Evolutionary conservation across 2,888 invertebrate genomes (phyloP).

Genomic region (Lomographa bimaculata): DNA sequence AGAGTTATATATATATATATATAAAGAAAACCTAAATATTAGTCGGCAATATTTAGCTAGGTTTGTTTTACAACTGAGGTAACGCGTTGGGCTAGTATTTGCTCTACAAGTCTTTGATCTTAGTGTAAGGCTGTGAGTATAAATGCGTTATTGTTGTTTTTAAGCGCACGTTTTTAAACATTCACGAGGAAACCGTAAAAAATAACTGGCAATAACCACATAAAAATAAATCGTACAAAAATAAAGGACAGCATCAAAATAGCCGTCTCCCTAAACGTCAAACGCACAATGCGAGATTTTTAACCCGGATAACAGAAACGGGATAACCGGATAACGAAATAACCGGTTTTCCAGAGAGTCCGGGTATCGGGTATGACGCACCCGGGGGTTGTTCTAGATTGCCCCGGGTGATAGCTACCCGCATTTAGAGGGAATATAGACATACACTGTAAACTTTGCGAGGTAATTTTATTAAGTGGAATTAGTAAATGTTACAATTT

Average conservation of each 20-base stretch:
- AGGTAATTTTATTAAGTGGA: too few relatives aligned
- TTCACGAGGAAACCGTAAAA: slow-evolving; percentile 1
- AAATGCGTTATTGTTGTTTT: too few relatives aligned
- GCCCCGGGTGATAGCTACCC: slow-evolving; percentile 25
- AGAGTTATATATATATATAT: too few relatives aligned
- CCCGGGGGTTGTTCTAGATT: slow-evolving; percentile 31
- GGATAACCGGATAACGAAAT: slow-evolving; percentile 10
- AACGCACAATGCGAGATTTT: slow-evolving; percentile 33
- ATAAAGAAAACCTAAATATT: too few relatives aligned
- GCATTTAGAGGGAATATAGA: slow-evolving; percentile 26
- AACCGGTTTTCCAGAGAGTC: slow-evolving; percentile 23
- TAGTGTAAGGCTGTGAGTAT: too few relatives aligned
- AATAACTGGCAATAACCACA: slow-evolving; percentile 1
- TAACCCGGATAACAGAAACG: slow-evolving; percentile 5
- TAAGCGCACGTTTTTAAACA: too few relatives aligned
- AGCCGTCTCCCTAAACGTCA: slow-evolving; percentile 27
- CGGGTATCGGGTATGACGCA: slow-evolving; percentile 28
- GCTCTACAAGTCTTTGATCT: too few relatives aligned
- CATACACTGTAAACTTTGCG: too few relatives aligned
- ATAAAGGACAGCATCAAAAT: slow-evolving; percentile 11
- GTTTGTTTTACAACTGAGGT: too few relatives aligned
- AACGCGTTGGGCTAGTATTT: too few relatives aligned
- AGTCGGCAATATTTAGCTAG: too few relatives aligned
- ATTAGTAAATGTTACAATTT: too few relatives aligned
- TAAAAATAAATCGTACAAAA: slow-evolving; percentile 12